Percentiles rank a stretch among this genome's conserved stretches.
Evolutionary conservation across 2,113 vertebrate genomes (phyloP).

Genomic region (Scatophagus argus): DNA sequence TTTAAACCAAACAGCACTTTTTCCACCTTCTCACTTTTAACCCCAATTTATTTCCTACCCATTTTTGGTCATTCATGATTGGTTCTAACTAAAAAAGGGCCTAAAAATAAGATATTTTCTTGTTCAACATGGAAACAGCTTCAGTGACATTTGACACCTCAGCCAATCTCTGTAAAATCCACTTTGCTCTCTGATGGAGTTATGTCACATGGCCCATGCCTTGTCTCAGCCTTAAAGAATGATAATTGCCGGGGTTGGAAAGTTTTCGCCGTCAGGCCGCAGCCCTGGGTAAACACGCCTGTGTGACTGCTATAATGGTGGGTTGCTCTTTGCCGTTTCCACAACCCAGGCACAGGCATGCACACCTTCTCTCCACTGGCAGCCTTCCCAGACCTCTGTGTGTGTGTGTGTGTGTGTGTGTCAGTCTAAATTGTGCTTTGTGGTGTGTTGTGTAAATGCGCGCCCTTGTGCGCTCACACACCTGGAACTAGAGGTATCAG

Average conservation of each 20-base stretch:
- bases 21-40: conserved; percentile 23
- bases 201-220: conserved; percentile 75
- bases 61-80: conserved; percentile 5
- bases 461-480: conserved; percentile 62
- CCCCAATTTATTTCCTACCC: neutral
- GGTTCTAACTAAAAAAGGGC: neutral
- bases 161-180: conserved; percentile 46
- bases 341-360: conserved; percentile 79
- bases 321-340: conserved; percentile 79
- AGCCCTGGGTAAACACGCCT: conserved; percentile 85
- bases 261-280: conserved; percentile 80
- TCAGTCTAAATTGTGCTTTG: conserved; percentile 31
- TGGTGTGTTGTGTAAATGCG: conserved; percentile 43
- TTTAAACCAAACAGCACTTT: conserved; percentile 18
- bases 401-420: conserved; percentile 30
- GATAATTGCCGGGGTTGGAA: conserved; percentile 83
- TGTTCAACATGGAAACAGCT: conserved; percentile 27
- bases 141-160: conserved; percentile 57
- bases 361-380: conserved; percentile 78
- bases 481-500: conserved; percentile 77
- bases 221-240: conserved; percentile 82
- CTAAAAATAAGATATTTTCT: conserved; percentile 26
- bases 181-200: conserved; percentile 48
- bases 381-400: conserved; percentile 60
- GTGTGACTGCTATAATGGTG: conserved; percentile 82